Percentiles rank a stretch among this genome's conserved stretches.
Conservation (phyloP, 2,888 invertebrate species). For the Desoria tigrina region DNA sequence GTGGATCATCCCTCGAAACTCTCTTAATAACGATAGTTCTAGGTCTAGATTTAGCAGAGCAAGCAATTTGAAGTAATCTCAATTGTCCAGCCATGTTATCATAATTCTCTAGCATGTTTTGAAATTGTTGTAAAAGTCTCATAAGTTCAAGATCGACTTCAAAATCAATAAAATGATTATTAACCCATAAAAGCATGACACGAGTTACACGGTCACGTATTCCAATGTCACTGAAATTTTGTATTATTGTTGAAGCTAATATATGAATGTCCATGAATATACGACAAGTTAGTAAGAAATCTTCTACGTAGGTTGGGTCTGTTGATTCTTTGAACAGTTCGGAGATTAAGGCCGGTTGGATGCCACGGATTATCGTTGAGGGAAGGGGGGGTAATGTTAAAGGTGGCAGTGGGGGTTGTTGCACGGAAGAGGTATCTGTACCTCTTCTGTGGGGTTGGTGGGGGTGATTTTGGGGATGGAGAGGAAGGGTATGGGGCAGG, state of each 20-base stretch:
- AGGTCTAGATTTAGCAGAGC: conserved; percentile 92
- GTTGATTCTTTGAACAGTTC: conserved; percentile 87
- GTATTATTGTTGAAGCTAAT: conserved; percentile 39
- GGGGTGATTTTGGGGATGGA: too few relatives aligned
- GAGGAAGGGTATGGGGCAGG: too few relatives aligned
- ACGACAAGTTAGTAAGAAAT: conserved; percentile 93
- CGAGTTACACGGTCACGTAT: conserved; percentile 85
- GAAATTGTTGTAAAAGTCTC: conserved; percentile 65
- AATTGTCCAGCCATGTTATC: conserved; percentile 56
- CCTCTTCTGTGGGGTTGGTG: too few relatives aligned
- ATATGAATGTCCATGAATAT: conserved; percentile 71
- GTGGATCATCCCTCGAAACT: conserved; percentile 82
- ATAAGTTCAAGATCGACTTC: conserved; percentile 71
- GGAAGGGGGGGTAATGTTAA: background rate
- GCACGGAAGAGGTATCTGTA: too few relatives aligned
- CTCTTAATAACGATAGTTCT: conserved; percentile 88
- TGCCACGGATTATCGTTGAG: conserved; percentile 63
- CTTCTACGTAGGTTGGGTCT: conserved; percentile 98
- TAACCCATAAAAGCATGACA: conserved; percentile 97
- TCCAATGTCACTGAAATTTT: conserved; percentile 70
- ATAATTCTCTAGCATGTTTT: conserved; percentile 46
- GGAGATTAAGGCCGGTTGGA: conserved; percentile 82
- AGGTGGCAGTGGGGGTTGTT: conserved; percentile 6
- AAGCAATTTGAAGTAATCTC: conserved; percentile 87
- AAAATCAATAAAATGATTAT: conserved; percentile 97